Conservation (phyloP, 2,888 invertebrate genomes). For the Mesorhabditis spiculigera region DNA sequence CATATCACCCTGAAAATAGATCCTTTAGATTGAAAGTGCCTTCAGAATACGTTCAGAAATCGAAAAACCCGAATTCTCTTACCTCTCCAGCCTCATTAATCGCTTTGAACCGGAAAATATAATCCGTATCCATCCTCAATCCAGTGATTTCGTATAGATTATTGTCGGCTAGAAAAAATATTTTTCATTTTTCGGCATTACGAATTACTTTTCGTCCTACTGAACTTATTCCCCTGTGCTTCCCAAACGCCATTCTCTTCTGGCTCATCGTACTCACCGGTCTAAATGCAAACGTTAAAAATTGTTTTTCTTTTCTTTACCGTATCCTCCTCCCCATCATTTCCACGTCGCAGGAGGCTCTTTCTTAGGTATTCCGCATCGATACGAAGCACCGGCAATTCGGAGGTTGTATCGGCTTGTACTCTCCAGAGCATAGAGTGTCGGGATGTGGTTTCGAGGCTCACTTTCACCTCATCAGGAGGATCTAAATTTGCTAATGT, state of each 20-base stretch:
- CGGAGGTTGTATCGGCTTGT: conserved; percentile 8
- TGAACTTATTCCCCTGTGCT: conserved; percentile 9
- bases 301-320: not conserved
- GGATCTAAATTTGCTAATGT: conserved; percentile 23
- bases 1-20: not conserved
- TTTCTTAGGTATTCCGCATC: not conserved
- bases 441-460: conserved; percentile 29
- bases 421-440: conserved; percentile 44
- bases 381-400: not conserved
- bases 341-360: not conserved
- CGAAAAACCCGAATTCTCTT: no score
- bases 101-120: conserved; percentile 48
- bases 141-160: conserved; percentile 44
- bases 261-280: conserved; percentile 16
- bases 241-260: conserved; percentile 18
- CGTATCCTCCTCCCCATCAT: no score
- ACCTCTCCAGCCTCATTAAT: conserved; percentile 44
- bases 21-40: not conserved
- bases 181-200: not conserved
- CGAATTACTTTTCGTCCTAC: not conserved
- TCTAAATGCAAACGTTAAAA: conserved; percentile 6
- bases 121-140: conserved; percentile 41
- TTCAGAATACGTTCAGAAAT: not conserved
- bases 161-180: conserved; percentile 21
- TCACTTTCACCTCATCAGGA: conserved; percentile 45